These are phyloP conservation scores for Phallusia fumigata DNA, from an alignment of 23 tunicate genomes.

Conservation along the genomic window DNA sequence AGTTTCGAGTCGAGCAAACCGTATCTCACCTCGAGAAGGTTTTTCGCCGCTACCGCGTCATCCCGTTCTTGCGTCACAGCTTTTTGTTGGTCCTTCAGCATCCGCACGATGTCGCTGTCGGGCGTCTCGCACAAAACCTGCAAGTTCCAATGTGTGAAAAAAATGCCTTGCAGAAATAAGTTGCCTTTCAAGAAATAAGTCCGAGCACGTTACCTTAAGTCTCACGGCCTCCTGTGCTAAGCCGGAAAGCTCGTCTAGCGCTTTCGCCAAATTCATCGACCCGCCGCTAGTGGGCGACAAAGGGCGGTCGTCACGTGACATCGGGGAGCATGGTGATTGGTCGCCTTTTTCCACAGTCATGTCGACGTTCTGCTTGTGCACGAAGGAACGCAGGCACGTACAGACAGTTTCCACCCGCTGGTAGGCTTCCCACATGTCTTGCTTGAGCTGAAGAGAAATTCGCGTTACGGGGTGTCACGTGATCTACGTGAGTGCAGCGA, in stretches of 20 bases:
- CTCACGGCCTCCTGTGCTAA: slow-evolving; percentile 40
- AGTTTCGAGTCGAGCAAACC: too few relatives aligned
- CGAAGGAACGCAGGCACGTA: slow-evolving; percentile 30
- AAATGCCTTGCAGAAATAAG: too few relatives aligned
- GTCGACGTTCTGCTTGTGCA: slow-evolving; percentile 15
- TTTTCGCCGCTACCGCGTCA: slow-evolving; percentile 53
- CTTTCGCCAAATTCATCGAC: slow-evolving; percentile 27
- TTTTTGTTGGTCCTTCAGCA: slow-evolving; percentile 46
- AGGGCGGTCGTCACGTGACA: slow-evolving; percentile 16
- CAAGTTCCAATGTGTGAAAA: not conserved
- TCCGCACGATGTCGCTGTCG: slow-evolving; percentile 22
- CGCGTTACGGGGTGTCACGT: not conserved
- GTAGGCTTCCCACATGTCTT: slow-evolving; percentile 64
- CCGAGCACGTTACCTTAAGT: slow-evolving; percentile 40
- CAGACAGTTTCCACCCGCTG: slow-evolving; percentile 43
- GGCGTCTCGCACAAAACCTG: not conserved
- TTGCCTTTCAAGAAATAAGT: too few relatives aligned
- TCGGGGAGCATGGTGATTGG: not conserved
- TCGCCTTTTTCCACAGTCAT: not conserved
- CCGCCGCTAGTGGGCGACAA: slow-evolving; percentile 2
- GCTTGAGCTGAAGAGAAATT: slow-evolving; percentile 39
- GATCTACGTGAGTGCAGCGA: not conserved
- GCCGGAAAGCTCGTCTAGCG: slow-evolving; percentile 23
- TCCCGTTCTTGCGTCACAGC: slow-evolving; percentile 42
- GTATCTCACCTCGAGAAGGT: slow-evolving; percentile 46